Evolutionary conservation across 2,113 vertebrate species (phyloP), one percentile per base, ranked within the genome.

Genomic region (Corythaixoides concolor): DNA sequence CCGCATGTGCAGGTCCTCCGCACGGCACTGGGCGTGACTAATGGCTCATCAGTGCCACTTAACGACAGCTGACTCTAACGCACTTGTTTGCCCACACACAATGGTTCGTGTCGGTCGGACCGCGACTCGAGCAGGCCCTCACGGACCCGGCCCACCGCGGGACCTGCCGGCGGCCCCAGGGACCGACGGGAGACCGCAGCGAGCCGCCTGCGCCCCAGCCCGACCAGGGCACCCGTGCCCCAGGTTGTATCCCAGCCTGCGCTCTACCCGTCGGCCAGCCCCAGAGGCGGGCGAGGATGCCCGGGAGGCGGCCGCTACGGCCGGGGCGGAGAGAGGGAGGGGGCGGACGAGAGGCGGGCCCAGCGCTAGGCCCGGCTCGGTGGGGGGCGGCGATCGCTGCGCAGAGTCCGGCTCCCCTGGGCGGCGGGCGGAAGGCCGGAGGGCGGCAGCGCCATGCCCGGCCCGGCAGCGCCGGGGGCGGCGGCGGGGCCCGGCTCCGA

Each of bases 401-500:
- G 86, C 53, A 85, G 50, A 81, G 79, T 45, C 60, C 84, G 37
- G 85, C 39, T 94, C 50, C 92, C 92, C 91, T 33, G 32, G 64
- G 56, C 92, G 93, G 76, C 35, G 86, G 77, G 87, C 86, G 74
- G 26, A 49, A 73, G 43, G 53, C 50, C 67, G 45, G 56, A 47
- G 88, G 69, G 33, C 6, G 33, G 58, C 68, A 23, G 43, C 81
- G 95, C 68, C 45, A 90, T 85, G 95, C 86, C 81, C 41, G 70
- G 89, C 55, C 69, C 56, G 91, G 75, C 84, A 8, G 73, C 30
- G 52, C 95, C 16, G 67, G 52, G 88, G 52, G 73, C 30, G 52
- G 95, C 16, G 67, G 52, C 89, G 52, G 95, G 94, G 39, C 80
- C 97, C 58, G 96, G 96, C 49, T 93, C 95, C 62, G 98, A 98